Evolutionary conservation across 2,113 vertebrate genomes (phyloP), one percentile per base, ranked within the genome.

Genomic region (Eulemur rufifrons): DNA sequence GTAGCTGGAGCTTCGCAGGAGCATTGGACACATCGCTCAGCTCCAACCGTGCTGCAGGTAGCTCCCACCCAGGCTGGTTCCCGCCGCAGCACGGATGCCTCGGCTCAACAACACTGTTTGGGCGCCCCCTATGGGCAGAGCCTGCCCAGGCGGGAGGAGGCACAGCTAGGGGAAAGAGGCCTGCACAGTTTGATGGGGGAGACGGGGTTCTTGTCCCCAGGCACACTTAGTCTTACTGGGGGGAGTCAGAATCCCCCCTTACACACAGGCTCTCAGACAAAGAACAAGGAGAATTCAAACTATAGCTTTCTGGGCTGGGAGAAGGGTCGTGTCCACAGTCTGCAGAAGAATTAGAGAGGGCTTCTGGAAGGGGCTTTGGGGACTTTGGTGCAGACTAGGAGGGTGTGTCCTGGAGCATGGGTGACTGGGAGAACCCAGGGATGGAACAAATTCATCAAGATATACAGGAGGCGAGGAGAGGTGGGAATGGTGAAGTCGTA

Each of bases 41-140:
- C 29, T 45, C 78, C 5, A 5, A 5, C 15, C 39, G 71, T 32
- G 0, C 77, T 29, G 25, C 52, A 69, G 89, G 74, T 88, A 29
- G 52, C 25, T 52, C 92, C 25, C 0, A 4, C 69, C 52, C 17
- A 0, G 12, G 0, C 61, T 63, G n/a, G 2, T 1, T 8, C 21
- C 6, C 13, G 63, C 63, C 0, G 61, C 3, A 6, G 37, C 37
- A 4, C 6, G 68, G 2, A 37, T 0, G 83, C 10, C 93, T 18
- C 0, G 34, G 13, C 32, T 80, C 68, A 86, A 32, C 32, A 7
- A 39, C 92, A 97, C 92, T 92, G 93, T 97, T 96, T 89, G 97
- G 59, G 96, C 96, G 97, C 97, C 97, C 97, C 97, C 97, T 98
- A 81, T 97, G 92, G 96, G 96, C 80, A 59, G 95, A 95, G 89